Percentiles rank a stretch among this genome's conserved stretches.
phyloP scores from a whole-genome alignment of 2,113 vertebrate genomes.

The Chaenocephalus aceratus region DNA sequence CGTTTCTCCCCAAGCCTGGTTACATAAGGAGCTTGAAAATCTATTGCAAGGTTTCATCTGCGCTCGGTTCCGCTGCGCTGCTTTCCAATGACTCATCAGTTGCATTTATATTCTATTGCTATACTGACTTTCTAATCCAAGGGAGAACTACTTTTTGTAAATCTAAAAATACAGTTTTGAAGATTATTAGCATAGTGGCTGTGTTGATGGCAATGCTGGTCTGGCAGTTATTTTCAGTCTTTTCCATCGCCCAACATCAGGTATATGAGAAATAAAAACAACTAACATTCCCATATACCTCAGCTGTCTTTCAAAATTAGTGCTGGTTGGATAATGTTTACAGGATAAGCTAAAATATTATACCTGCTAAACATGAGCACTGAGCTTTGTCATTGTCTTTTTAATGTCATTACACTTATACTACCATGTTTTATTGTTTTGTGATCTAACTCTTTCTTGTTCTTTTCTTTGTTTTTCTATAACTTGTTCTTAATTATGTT shows the following conservation, averaged over 20 bases:
- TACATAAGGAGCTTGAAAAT: too few species aligned
- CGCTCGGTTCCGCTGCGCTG: conserved; percentile 21
- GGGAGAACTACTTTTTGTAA: conserved; percentile 25
- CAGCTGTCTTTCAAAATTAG: background rate
- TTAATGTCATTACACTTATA: too few species aligned
- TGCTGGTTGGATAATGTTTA: background rate
- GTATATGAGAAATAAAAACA: background rate
- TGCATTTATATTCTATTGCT: conserved; percentile 47
- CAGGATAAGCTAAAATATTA: background rate
- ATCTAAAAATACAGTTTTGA: background rate
- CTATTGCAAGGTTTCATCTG: conserved; percentile 25
- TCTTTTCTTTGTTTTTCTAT: too few species aligned
- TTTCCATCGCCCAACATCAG: background rate
- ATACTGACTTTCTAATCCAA: conserved; percentile 37
- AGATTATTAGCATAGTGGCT: background rate
- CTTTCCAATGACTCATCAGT: conserved; percentile 45
- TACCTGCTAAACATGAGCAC: background rate
- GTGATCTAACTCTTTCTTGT: too few species aligned
- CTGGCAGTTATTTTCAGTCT: too few species aligned
- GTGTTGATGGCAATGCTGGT: too few species aligned
- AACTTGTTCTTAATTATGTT: too few species aligned
- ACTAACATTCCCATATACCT: background rate
- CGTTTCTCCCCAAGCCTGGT: too few species aligned
- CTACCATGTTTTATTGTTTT: too few species aligned
- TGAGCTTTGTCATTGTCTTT: too few species aligned